These are phyloP conservation scores for Macaria liturata DNA, from an alignment of 2,888 invertebrate species.

Conservation along the genomic window DNA sequence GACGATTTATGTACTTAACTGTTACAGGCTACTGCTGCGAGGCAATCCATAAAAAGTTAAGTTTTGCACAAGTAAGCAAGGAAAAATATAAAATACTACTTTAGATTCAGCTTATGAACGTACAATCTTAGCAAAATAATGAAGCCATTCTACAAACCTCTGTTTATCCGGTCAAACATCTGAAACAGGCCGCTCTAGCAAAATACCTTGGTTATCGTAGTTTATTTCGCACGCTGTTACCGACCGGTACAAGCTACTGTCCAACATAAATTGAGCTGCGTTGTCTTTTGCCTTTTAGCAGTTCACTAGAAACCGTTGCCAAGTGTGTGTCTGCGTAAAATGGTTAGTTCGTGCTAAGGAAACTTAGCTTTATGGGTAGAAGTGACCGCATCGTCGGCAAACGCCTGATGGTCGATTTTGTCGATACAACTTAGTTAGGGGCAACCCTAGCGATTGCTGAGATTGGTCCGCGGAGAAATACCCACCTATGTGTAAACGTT, in stretches of 20 bases:
- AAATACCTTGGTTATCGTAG: slow-evolving; percentile 68
- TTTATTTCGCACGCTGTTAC: slow-evolving; percentile 72
- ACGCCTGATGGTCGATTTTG: slow-evolving; percentile 56
- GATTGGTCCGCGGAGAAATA: too few species aligned
- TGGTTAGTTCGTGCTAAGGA: slow-evolving; percentile 64
- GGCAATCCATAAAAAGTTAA: too few species aligned
- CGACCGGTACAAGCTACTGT: slow-evolving; percentile 54
- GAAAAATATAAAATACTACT: too few species aligned
- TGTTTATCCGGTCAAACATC: slow-evolving; percentile 10
- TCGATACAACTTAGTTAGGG: slow-evolving; percentile 39
- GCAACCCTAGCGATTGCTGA: not conserved
- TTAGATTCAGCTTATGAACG: too few species aligned
- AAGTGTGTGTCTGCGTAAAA: slow-evolving; percentile 45
- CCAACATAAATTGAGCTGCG: slow-evolving; percentile 44
- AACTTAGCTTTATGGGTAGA: slow-evolving; percentile 68
- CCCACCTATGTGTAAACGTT: too few species aligned
- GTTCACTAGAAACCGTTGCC: slow-evolving; percentile 29
- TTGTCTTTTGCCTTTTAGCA: slow-evolving; percentile 34
- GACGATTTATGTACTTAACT: too few species aligned
- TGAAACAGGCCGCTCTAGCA: slow-evolving; percentile 2
- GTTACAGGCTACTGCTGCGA: too few species aligned
- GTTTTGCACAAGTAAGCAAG: too few species aligned
- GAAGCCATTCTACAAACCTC: not conserved
- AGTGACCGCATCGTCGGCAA: slow-evolving; percentile 60
- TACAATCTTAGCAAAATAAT: too few species aligned